A percentile compares a stretch with the other conserved stretches of the same genome.
phyloP scores from a whole-genome alignment of 2,888 invertebrate species.

The Dioctria linearis region DNA sequence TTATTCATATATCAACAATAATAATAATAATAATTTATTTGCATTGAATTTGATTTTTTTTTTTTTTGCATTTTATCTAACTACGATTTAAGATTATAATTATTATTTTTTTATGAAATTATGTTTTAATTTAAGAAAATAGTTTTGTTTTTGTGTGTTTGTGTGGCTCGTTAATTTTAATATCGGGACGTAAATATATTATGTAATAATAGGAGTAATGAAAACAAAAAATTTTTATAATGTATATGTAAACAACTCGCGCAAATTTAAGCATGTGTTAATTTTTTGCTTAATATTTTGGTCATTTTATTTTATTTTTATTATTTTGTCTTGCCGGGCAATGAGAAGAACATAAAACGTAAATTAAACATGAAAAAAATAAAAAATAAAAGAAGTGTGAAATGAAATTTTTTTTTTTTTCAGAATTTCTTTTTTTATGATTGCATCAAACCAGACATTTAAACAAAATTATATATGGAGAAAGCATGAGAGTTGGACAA shows the following conservation, averaged over 20 bases:
- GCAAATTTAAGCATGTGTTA: no score
- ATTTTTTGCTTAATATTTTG: not conserved
- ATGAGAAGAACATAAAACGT: not conserved
- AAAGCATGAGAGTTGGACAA: slow-evolving; percentile 52
- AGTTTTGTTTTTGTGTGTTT: slow-evolving; percentile 18
- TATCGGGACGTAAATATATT: slow-evolving; percentile 19
- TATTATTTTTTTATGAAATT: not conserved
- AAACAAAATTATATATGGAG: slow-evolving; percentile 42
- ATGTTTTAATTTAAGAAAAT: slow-evolving; percentile 42
- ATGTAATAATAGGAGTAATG: not conserved
- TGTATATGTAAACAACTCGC: no score
- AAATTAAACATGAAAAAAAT: not conserved
- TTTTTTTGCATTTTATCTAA: slow-evolving; percentile 3
- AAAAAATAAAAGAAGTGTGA: not conserved
- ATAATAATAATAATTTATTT: slow-evolving; percentile 35
- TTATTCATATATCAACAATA: slow-evolving; percentile 44
- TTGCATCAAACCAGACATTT: slow-evolving; percentile 46
- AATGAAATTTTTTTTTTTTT: slow-evolving; percentile 2
- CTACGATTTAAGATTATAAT: slow-evolving; percentile 31
- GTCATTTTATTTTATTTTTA: not conserved
- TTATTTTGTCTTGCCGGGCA: no score
- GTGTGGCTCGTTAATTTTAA: slow-evolving; percentile 23
- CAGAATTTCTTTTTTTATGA: not conserved
- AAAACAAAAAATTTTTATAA: not conserved
- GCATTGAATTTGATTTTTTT: slow-evolving; percentile 18